These are phyloP conservation scores for Xanthia icteritia DNA, from an alignment of 2,888 invertebrate species.

Conservation along the genomic window DNA sequence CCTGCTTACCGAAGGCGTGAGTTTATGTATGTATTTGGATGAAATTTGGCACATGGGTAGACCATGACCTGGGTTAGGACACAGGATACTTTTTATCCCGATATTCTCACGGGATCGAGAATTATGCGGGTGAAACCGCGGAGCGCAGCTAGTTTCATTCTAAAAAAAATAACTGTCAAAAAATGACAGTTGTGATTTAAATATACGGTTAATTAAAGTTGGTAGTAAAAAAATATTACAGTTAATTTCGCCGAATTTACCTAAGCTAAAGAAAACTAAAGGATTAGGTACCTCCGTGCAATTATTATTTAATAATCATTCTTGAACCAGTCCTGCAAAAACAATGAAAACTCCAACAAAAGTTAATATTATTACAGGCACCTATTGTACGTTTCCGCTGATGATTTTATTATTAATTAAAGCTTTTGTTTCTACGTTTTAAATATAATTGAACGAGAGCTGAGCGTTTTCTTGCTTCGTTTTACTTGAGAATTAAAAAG, in stretches of 20 bases:
- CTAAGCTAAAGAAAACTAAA: background rate
- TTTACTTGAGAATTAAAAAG: slow-evolving; percentile 6
- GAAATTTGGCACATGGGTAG: too few relatives aligned
- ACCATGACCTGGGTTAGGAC: too few relatives aligned
- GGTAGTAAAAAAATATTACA: background rate
- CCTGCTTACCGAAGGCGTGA: too few relatives aligned
- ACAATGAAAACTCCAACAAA: slow-evolving; percentile 57
- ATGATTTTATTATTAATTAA: slow-evolving; percentile 64
- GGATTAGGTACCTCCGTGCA: background rate
- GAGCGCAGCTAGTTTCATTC: too few relatives aligned
- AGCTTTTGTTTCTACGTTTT: slow-evolving; percentile 51
- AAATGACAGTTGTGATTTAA: background rate
- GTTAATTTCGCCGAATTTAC: background rate
- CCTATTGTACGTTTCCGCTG: slow-evolving; percentile 61
- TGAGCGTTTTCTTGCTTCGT: slow-evolving; percentile 35
- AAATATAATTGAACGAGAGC: slow-evolving; percentile 36
- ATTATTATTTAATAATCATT: slow-evolving; percentile 37
- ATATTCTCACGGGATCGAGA: too few relatives aligned
- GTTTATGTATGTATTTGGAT: too few relatives aligned
- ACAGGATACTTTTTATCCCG: too few relatives aligned
- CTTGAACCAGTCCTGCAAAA: slow-evolving; percentile 8
- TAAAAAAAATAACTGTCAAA: background rate
- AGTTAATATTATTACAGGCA: slow-evolving; percentile 62
- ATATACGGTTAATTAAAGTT: background rate
- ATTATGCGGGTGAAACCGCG: too few relatives aligned